Conservation (phyloP, 1,140 invertebrate species). For the Colletes gigas region DNA sequence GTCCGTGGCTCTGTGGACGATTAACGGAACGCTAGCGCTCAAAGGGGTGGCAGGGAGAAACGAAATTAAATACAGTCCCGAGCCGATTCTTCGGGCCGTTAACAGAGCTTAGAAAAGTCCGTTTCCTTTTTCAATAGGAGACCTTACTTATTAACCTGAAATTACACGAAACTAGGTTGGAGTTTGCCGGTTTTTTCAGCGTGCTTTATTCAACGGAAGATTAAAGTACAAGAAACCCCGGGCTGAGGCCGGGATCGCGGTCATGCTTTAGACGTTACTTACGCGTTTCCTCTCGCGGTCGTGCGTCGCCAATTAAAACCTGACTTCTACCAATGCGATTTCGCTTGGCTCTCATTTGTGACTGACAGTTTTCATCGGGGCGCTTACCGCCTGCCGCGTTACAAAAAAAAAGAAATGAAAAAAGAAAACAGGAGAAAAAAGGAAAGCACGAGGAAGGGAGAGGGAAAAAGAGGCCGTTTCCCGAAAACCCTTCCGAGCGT, state of each 20-base stretch:
- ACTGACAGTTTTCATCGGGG: slow-evolving; percentile 47
- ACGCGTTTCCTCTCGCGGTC: slow-evolving; percentile 32
- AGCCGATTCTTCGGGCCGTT: slow-evolving; percentile 29
- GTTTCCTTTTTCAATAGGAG: slow-evolving; percentile 1
- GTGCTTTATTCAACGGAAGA: slow-evolving; percentile 37
- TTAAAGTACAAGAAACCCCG: slow-evolving; percentile 39
- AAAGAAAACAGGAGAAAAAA: not conserved
- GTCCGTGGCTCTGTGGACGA: not conserved
- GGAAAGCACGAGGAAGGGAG: not conserved
- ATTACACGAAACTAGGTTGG: slow-evolving; percentile 49
- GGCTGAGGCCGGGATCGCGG: not conserved
- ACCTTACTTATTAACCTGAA: slow-evolving; percentile 48
- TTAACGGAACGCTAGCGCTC: not conserved
- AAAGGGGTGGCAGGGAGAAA: not conserved
- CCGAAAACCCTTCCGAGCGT: slow-evolving; percentile 53
- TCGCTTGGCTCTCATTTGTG: slow-evolving; percentile 28
- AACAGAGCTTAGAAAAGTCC: slow-evolving; percentile 38
- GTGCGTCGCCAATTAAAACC: slow-evolving; percentile 51
- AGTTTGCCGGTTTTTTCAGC: slow-evolving; percentile 11
- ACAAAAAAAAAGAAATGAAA: no score
- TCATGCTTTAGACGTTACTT: slow-evolving; percentile 29
- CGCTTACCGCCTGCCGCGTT: slow-evolving; percentile 48
- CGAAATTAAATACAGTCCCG: slow-evolving; percentile 9
- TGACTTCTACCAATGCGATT: slow-evolving; percentile 31
- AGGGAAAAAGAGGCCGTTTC: slow-evolving; percentile 29